Evolutionary conservation across 2,888 invertebrate genomes (phyloP).

Genomic region (Habrosyne pyritoides): DNA sequence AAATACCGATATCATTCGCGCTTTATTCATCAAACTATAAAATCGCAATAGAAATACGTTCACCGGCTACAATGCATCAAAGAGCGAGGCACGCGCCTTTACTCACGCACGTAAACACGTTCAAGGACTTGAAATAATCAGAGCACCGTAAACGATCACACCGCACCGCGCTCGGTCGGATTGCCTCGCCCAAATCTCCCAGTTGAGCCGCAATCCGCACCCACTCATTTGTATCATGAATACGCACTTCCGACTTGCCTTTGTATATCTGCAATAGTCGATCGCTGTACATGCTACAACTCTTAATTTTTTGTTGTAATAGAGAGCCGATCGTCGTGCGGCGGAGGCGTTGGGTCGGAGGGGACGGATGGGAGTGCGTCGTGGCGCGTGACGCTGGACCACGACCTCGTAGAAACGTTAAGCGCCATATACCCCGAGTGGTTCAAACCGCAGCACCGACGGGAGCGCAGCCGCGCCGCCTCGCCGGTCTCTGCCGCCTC

Average conservation of each 20-base stretch:
- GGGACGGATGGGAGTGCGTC: slow-evolving; percentile 88
- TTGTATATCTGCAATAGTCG: slow-evolving; percentile 17
- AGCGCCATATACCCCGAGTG: slow-evolving; percentile 97
- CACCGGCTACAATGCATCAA: slow-evolving; percentile 33
- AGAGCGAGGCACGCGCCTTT: slow-evolving; percentile 34
- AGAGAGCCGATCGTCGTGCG: slow-evolving; percentile 91
- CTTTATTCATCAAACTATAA: slow-evolving; percentile 24
- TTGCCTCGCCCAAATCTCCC: slow-evolving; percentile 35
- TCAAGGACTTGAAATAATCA: slow-evolving; percentile 58
- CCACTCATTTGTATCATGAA: slow-evolving; percentile 5
- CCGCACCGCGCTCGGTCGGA: slow-evolving; percentile 27
- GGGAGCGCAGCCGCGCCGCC: slow-evolving; percentile 68
- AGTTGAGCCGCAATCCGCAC: slow-evolving; percentile 3
- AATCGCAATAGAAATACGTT: slow-evolving; percentile 18
- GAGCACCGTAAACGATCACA: slow-evolving; percentile 38
- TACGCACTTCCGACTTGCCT: slow-evolving; percentile 28
- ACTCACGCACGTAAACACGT: slow-evolving; percentile 47
- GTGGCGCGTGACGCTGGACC: slow-evolving; percentile 96
- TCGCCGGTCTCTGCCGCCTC: slow-evolving; percentile 66
- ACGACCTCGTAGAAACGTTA: slow-evolving; percentile 95
- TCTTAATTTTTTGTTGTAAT: slow-evolving; percentile 39
- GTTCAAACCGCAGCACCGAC: slow-evolving; percentile 87
- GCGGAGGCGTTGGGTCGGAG: slow-evolving; percentile 89
- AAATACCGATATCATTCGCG: slow-evolving; percentile 17
- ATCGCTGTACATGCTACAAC: slow-evolving; percentile 10